phyloP scores from a whole-genome alignment of 2,888 invertebrate genomes.

The Drosophila anceps region DNA sequence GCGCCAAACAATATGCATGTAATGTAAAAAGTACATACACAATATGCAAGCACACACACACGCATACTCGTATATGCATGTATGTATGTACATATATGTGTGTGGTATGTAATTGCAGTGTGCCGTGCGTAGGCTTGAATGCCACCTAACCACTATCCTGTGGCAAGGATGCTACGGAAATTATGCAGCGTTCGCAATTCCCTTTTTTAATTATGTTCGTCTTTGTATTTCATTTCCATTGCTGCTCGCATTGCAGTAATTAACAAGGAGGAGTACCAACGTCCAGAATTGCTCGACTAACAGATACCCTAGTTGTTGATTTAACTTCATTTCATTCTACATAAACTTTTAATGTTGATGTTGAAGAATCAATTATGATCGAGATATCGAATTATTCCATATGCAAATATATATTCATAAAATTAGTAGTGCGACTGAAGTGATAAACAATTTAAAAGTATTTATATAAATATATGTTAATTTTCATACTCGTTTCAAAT shows the following conservation, averaged over 20 bases:
- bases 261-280: constrained; percentile 4
- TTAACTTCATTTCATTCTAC: background rate
- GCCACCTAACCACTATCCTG: constrained; percentile 27
- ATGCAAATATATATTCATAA: too few relatives aligned
- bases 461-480: too few relatives aligned
- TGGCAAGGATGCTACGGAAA: constrained; percentile 50
- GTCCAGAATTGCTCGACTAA: background rate
- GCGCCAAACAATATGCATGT: constrained; percentile 15
- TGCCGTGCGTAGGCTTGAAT: constrained; percentile 28
- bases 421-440: too few relatives aligned
- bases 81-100: background rate
- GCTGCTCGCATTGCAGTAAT: constrained; percentile 33
- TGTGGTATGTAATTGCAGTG: constrained; percentile 31
- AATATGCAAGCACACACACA: constrained; percentile 8
- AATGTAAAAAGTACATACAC: constrained; percentile 13
- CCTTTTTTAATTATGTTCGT: constrained; percentile 46
- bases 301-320: background rate
- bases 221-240: constrained; percentile 39
- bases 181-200: constrained; percentile 31
- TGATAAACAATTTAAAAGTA: too few relatives aligned
- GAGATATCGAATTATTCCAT: too few relatives aligned
- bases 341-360: background rate
- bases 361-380: background rate
- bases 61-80: background rate
- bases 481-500: too few relatives aligned